phyloP scores from a whole-genome alignment of 2,888 invertebrate genomes.

The Dasypogon diadema region DNA sequence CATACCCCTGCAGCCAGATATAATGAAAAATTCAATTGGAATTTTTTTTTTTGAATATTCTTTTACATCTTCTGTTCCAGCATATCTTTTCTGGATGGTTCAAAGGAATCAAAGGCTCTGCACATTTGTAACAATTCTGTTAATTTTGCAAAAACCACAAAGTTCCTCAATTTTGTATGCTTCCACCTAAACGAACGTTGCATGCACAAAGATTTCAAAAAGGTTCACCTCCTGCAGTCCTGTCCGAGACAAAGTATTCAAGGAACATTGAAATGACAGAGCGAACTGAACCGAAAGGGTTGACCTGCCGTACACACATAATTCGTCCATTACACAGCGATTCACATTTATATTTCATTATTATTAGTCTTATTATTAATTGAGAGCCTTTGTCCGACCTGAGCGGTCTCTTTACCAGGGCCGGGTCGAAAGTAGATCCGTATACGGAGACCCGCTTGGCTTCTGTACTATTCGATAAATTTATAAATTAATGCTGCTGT shows the following conservation, averaged over 20 bases:
- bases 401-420: not conserved
- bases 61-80: too few relatives aligned
- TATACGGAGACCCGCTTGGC: not conserved
- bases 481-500: constrained; percentile 9
- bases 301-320: not conserved
- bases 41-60: too few relatives aligned
- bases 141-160: not conserved
- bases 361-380: constrained; percentile 56
- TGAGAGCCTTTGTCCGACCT: constrained; percentile 53
- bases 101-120: not conserved
- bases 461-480: constrained; percentile 22
- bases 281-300: not conserved
- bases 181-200: not conserved
- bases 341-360: constrained; percentile 55
- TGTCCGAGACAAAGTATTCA: constrained; percentile 12
- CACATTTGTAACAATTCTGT: not conserved
- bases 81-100: not conserved
- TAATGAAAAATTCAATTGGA: too few relatives aligned
- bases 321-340: constrained; percentile 20
- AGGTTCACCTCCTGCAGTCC: constrained; percentile 9
- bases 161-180: not conserved
- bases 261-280: constrained; percentile 5
- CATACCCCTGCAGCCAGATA: too few relatives aligned
- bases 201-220: not conserved
- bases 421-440: not conserved